Evolutionary conservation across 1,140 invertebrate species (phyloP).

Genomic region (Polyergus mexicanus): DNA sequence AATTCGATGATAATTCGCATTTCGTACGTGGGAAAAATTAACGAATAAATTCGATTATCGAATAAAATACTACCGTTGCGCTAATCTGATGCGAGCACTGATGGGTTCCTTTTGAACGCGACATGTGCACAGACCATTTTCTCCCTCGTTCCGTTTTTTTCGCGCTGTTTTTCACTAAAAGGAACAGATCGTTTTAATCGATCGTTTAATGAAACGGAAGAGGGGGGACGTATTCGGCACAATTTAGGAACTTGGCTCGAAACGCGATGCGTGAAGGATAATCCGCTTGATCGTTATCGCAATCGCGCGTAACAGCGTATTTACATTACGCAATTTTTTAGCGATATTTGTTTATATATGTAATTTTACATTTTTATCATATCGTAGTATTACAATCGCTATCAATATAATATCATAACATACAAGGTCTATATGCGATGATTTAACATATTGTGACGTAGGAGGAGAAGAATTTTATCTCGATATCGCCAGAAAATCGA

Average conservation of each 20-base stretch:
- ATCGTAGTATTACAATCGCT: neutral
- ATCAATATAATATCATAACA: conserved; percentile 3
- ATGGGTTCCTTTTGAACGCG: conserved; percentile 33
- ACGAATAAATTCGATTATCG: neutral
- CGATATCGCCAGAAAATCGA: conserved; percentile 6
- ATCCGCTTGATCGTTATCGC: neutral
- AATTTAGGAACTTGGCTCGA: conserved; percentile 53
- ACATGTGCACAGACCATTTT: conserved; percentile 14
- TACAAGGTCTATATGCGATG: neutral
- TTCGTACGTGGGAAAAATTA: conserved; percentile 2
- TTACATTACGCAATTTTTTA: neutral
- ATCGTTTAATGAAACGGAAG: neutral
- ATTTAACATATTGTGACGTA: conserved; percentile 5
- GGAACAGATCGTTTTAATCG: conserved; percentile 17
- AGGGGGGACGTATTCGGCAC: conserved; percentile 9
- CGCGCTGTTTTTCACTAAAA: conserved; percentile 1
- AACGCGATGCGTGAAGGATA: conserved; percentile 6
- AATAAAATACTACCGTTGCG: conserved; percentile 4
- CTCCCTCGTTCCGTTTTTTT: conserved; percentile 9
- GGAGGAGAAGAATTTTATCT: neutral
- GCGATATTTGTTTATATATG: neutral
- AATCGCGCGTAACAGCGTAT: conserved; percentile 6
- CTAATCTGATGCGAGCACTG: conserved; percentile 26
- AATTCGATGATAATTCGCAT: neutral
- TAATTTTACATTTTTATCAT: neutral